These are phyloP conservation scores for Chymomyza fuscimana DNA, from an alignment of 2,888 invertebrate species.

Conservation along the genomic window DNA sequence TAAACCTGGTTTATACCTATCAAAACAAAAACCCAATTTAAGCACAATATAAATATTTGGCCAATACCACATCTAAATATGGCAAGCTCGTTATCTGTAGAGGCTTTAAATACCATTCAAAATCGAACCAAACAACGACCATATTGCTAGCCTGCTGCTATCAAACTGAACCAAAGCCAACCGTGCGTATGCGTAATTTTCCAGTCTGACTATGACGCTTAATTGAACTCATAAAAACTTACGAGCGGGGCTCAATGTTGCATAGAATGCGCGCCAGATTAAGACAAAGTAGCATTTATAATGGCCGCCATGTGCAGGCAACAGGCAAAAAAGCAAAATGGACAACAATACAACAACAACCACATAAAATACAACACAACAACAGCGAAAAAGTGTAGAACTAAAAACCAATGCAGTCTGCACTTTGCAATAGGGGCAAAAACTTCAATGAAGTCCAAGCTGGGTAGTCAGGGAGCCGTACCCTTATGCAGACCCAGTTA, in stretches of 20 bases:
- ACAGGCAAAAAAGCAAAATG: conserved; percentile 16
- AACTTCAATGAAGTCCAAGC: conserved; percentile 34
- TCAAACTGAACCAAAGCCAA: conserved; percentile 3
- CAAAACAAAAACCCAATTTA: background rate
- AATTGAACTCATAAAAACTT: conserved; percentile 56
- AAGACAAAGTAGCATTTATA: conserved; percentile 60
- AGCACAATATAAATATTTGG: background rate
- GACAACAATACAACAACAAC: conserved; percentile 23
- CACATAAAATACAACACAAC: conserved; percentile 52
- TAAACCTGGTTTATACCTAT: background rate
- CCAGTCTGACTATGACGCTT: conserved; percentile 26
- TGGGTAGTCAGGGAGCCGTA: background rate
- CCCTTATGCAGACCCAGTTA: background rate
- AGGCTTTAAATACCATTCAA: background rate
- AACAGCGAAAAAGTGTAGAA: conserved; percentile 1
- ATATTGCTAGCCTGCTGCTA: background rate
- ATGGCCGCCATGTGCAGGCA: conserved; percentile 27
- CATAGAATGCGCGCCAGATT: conserved; percentile 55
- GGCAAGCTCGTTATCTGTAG: background rate
- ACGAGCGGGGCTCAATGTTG: conserved; percentile 44
- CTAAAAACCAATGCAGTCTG: conserved; percentile 9
- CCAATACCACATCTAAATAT: background rate
- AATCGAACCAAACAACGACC: background rate
- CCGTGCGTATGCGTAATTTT: conserved; percentile 27
- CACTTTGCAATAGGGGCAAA: conserved; percentile 21